phyloP scores from a whole-genome alignment of 2,797 vertebrate species.

The Thunnus albacares region DNA sequence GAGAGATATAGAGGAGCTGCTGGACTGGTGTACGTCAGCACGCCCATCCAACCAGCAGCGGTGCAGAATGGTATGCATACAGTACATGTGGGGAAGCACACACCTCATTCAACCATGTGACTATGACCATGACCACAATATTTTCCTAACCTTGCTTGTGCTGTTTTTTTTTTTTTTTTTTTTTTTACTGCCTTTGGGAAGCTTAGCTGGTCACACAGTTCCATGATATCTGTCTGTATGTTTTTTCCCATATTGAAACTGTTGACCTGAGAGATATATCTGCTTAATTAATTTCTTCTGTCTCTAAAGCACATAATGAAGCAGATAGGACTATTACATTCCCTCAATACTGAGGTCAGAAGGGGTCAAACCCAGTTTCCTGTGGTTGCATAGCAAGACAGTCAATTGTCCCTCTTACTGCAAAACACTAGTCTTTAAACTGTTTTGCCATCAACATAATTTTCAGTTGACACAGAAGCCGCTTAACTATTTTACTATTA shows the following conservation, averaged over 20 bases:
- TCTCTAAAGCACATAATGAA: conserved; percentile 17
- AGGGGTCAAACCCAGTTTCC: conserved; percentile 27
- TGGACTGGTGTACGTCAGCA: conserved; percentile 32
- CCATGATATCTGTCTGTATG: neutral
- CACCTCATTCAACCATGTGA: neutral
- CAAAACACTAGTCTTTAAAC: conserved; percentile 19
- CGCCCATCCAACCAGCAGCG: neutral
- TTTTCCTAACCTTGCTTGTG: neutral
- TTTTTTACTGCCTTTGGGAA: neutral
- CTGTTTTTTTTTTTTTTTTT: neutral
- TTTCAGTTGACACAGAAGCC: conserved; percentile 30
- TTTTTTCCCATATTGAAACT: neutral
- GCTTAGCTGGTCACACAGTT: neutral
- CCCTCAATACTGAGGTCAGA: conserved; percentile 31
- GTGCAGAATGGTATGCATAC: conserved; percentile 44
- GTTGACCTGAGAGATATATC: conserved; percentile 1
- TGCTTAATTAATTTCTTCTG: conserved; percentile 18
- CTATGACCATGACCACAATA: neutral
- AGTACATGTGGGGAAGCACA: neutral
- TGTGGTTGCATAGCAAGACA: conserved; percentile 49
- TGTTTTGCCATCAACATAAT: conserved; percentile 32
- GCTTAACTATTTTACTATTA: conserved; percentile 20
- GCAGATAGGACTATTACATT: conserved; percentile 22
- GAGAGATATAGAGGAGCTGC: conserved; percentile 65
- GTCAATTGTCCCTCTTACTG: conserved; percentile 38